Percentiles rank a stretch among this genome's conserved stretches.
Conservation (phyloP, 2,888 invertebrate species). For the Lasioglossum malachurum region DNA sequence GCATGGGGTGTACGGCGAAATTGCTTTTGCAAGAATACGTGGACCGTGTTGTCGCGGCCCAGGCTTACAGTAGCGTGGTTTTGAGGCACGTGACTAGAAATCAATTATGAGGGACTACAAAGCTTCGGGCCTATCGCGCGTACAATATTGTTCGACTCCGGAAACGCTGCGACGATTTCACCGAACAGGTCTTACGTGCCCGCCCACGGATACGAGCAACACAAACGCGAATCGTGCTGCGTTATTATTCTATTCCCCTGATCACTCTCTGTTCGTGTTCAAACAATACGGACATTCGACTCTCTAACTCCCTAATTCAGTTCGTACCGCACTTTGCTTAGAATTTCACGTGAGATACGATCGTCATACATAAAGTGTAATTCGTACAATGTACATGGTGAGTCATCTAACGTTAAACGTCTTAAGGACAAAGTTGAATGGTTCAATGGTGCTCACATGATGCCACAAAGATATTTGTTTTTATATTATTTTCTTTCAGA, state of each 20-base stretch:
- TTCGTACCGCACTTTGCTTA: not conserved
- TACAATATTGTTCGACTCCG: slow-evolving; percentile 38
- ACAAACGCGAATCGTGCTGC: slow-evolving; percentile 9
- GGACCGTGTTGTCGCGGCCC: slow-evolving; percentile 17
- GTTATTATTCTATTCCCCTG: slow-evolving; percentile 17
- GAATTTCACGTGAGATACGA: not conserved
- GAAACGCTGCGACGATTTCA: slow-evolving; percentile 48
- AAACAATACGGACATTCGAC: slow-evolving; percentile 3
- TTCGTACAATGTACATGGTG: not conserved
- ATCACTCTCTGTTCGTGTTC: slow-evolving; percentile 4
- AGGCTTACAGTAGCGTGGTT: slow-evolving; percentile 43
- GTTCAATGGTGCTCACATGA: no score
- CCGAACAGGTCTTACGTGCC: slow-evolving; percentile 40
- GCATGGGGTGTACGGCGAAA: slow-evolving; percentile 29
- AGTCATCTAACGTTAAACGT: no score
- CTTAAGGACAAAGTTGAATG: no score
- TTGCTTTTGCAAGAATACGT: slow-evolving; percentile 60
- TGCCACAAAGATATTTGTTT: no score
- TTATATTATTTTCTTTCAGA: no score
- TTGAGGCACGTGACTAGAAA: slow-evolving; percentile 70
- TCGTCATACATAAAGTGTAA: not conserved
- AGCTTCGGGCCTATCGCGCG: slow-evolving; percentile 30
- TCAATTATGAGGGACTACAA: slow-evolving; percentile 64
- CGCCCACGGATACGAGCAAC: slow-evolving; percentile 8
- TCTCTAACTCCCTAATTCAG: not conserved